Percentiles rank a stretch among this genome's conserved stretches.
Evolutionary conservation across 2,113 vertebrate species (phyloP).

Genomic region (Aleadryas rufinucha): DNA sequence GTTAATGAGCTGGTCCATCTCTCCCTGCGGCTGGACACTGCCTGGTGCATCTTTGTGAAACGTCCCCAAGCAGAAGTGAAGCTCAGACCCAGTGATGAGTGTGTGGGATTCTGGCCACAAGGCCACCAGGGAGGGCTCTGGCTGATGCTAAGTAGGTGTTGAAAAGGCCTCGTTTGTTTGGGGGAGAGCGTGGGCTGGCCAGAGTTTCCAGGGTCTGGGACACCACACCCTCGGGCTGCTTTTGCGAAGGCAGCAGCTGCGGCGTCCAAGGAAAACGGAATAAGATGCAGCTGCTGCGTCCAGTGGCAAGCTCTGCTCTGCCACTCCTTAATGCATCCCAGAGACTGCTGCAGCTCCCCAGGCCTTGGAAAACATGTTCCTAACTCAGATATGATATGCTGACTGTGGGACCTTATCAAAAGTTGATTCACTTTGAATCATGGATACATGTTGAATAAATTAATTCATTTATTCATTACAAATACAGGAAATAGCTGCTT

Average conservation of each 20-base stretch:
- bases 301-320: neutral
- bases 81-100: neutral
- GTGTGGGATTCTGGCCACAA: accelerated
- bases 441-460: neutral
- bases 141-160: conserved; percentile 36
- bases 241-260: neutral
- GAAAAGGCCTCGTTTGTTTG: neutral
- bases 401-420: neutral
- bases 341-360: neutral
- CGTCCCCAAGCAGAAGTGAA: accelerated
- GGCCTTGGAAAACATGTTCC: neutral
- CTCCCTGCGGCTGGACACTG: accelerated
- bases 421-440: neutral
- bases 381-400: neutral
- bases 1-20: neutral
- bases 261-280: neutral
- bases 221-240: neutral
- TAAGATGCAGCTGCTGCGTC: conserved; percentile 5
- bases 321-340: conserved; percentile 41
- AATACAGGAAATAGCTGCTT: neutral
- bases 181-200: accelerated
- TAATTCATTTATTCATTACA: neutral
- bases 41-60: neutral
- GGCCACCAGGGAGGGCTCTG: neutral
- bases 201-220: neutral